Evolutionary conservation across 2,888 invertebrate species (phyloP).

Genomic region (Junonia oenone): DNA sequence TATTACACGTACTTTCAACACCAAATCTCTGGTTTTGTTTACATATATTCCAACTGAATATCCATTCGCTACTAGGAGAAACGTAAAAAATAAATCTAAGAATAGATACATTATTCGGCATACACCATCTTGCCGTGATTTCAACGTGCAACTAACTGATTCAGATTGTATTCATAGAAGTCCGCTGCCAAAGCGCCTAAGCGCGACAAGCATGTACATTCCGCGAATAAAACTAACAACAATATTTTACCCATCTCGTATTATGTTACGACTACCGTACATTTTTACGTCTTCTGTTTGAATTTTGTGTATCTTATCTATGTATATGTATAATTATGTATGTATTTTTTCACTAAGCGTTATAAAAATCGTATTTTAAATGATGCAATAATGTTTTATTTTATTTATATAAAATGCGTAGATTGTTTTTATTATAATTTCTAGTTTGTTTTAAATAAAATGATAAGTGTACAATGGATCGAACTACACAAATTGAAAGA

Average conservation of each 20-base stretch:
- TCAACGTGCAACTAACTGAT: slow-evolving; percentile 13
- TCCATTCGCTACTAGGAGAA: background rate
- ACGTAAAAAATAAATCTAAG: background rate
- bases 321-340: too few relatives aligned
- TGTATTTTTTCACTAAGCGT: background rate
- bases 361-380: background rate
- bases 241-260: slow-evolving; percentile 7
- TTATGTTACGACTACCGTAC: slow-evolving; percentile 10
- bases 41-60: background rate
- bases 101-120: slow-evolving; percentile 4
- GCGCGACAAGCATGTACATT: slow-evolving; percentile 19
- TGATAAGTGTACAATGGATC: too few relatives aligned
- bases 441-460: too few relatives aligned
- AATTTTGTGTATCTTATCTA: background rate
- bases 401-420: too few relatives aligned
- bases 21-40: background rate
- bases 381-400: too few relatives aligned
- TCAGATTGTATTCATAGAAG: slow-evolving; percentile 17
- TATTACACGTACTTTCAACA: slow-evolving; percentile 20
- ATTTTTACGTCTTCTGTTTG: background rate
- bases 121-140: background rate
- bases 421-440: too few relatives aligned
- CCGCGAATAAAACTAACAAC: slow-evolving; percentile 13
- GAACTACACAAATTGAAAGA: too few relatives aligned
- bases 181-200: slow-evolving; percentile 20